These are phyloP conservation scores for Palaemon carinicauda DNA, from an alignment of 1,140 invertebrate genomes.

Conservation along the genomic window DNA sequence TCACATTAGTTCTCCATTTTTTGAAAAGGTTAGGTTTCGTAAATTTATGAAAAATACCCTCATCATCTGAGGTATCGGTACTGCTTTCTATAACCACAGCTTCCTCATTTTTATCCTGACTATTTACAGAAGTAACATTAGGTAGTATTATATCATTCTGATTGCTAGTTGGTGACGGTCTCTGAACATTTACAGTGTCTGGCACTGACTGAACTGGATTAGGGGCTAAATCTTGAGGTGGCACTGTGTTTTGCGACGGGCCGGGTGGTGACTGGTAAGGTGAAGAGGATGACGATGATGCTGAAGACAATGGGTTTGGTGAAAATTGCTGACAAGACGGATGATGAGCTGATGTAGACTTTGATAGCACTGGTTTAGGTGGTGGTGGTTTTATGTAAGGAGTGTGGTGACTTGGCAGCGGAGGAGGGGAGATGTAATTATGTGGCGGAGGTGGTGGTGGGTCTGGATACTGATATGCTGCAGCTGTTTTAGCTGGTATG, in stretches of 20 bases:
- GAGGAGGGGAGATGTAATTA: not conserved
- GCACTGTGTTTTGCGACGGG: not conserved
- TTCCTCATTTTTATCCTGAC: slow-evolving; percentile 1
- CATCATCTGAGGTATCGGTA: slow-evolving; percentile 42
- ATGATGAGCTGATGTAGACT: not conserved
- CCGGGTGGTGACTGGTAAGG: not conserved
- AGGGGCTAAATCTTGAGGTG: not conserved
- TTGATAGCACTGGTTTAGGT: slow-evolving; percentile 13
- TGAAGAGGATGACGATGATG: not conserved
- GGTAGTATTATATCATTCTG: not conserved
- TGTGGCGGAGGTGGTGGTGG: slow-evolving; percentile 15
- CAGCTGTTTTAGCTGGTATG: slow-evolving; percentile 34
- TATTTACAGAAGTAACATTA: not conserved
- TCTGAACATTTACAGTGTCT: not conserved
- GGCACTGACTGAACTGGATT: not conserved
- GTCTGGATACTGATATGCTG: slow-evolving; percentile 37
- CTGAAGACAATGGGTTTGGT: not conserved
- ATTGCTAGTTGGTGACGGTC: not conserved
- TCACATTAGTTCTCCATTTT: slow-evolving; percentile 20
- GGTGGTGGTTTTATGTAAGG: slow-evolving; percentile 28
- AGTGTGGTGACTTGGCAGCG: not conserved
- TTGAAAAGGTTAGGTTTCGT: slow-evolving; percentile 32
- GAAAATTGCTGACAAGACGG: not conserved
- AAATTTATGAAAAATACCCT: slow-evolving; percentile 50
- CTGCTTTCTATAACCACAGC: not conserved